Base-by-base conservation (phyloP, 2,888 invertebrate genomes). In the Deroplatys truncata region DNA sequence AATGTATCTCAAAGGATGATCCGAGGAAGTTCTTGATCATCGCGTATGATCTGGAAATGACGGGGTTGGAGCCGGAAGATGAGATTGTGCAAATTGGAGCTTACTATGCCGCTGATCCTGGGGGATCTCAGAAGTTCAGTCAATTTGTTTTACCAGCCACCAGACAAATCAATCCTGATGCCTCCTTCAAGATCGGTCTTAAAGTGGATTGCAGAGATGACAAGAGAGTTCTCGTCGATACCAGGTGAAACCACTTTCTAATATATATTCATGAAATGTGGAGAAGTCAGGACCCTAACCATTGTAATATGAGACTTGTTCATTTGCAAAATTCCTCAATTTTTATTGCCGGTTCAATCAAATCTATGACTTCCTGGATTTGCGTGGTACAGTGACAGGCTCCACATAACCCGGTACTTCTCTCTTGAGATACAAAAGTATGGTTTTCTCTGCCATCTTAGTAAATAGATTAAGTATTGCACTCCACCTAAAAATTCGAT, bases 71-170 rank as follows among this genome's bases (percentile, higher is more conserved):
- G 9, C 86, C 85, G 8, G 83, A 72, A 20, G 89, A 86, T n/a
- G 89, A 89, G 49, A 43, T 89, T 28, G 43, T 89, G n/a, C 89
- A 89, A 86, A 56, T 89, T 10, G 89, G 86, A 1, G 89, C 89
- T 9, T 82, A 85, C 82, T 20, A 84, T 25, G 85, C 31, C 5
- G n/a, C 35, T 13, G 85, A n/a, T 4, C 16, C 15, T n/a, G 25
- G 28, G 5, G 10, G 28, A 25, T 9, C 43, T 7, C 28, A 28
- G 9, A 25, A 15, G 13, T 89, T 89, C 84, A 84, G 49, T 3
- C 84, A 86, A 35, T 89, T 82, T 31, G 49, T 89, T 25, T n/a
- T 89, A 28, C 89, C 89, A 28, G 15, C 86, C 35, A 84, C 84
- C 15, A 86, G 56, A 82, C 3, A 13, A n/a, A 29, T 89, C n/a